Conservation (phyloP, 2,888 invertebrate genomes). For the Pristionchus japonicus region DNA sequence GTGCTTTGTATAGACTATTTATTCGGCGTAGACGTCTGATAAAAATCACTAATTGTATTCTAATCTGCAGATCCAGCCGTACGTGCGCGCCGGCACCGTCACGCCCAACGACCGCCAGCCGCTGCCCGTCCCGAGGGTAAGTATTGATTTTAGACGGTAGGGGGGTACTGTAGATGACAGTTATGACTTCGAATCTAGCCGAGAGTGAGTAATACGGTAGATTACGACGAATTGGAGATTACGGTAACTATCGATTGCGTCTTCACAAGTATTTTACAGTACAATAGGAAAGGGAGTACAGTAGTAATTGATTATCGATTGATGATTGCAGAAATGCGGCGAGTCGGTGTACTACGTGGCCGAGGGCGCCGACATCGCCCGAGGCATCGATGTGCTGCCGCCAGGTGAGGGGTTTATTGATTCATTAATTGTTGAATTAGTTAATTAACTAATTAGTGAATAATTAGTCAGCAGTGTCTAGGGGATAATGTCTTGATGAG, state of each 20-base stretch:
- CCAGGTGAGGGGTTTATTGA: background rate
- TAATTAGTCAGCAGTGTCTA: no score
- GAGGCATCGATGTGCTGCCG: background rate
- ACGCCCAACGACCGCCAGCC: slow-evolving; percentile 30
- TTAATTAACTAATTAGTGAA: no score
- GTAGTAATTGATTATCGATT: no score
- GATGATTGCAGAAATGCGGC: background rate
- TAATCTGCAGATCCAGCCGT: background rate
- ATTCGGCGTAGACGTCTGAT: no score
- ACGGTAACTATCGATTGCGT: background rate
- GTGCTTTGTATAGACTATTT: no score
- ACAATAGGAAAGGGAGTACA: background rate
- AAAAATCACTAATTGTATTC: background rate
- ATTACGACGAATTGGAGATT: no score
- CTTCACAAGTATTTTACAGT: background rate
- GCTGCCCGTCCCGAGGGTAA: slow-evolving; percentile 18
- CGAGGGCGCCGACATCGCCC: background rate
- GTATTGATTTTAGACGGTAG: background rate
- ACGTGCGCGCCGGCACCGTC: background rate
- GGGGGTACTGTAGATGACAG: background rate
- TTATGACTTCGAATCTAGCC: no score
- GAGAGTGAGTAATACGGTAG: no score
- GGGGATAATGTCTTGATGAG: no score
- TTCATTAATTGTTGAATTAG: background rate
- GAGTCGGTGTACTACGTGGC: slow-evolving; percentile 19